Percentiles rank a stretch among this genome's conserved stretches.
phyloP scores from a whole-genome alignment of 2,797 vertebrate genomes.

The Chromobotia macracanthus region DNA sequence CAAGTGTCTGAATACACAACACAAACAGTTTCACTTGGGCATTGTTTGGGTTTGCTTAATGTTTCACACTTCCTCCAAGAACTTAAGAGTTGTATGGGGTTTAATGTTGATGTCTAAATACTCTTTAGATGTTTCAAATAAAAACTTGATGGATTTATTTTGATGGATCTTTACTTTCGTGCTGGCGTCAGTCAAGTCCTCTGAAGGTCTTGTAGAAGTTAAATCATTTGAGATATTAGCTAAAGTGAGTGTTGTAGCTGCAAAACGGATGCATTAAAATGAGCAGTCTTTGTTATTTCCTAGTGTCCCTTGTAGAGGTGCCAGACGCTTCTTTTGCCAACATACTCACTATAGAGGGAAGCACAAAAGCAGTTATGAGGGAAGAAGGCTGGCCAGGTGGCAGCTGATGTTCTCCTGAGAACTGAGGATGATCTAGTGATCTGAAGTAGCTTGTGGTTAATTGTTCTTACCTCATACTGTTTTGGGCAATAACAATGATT shows the following conservation, averaged over 20 bases:
- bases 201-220: constrained; percentile 20
- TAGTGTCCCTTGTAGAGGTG: constrained; percentile 31
- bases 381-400: constrained; percentile 39
- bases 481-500: background rate
- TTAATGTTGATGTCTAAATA: constrained; percentile 33
- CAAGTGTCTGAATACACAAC: constrained; percentile 50
- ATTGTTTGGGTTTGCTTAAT: constrained; percentile 38
- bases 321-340: constrained; percentile 38
- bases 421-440: constrained; percentile 5
- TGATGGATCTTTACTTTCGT: background rate
- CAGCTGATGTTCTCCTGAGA: constrained; percentile 32
- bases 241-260: constrained; percentile 27
- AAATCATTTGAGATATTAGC: constrained; percentile 28
- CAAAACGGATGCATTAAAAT: constrained; percentile 36
- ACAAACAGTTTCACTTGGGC: constrained; percentile 43
- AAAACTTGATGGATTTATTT: background rate
- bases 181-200: constrained; percentile 5
- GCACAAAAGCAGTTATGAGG: constrained; percentile 23
- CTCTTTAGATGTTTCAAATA: background rate
- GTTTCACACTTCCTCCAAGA: constrained; percentile 6
- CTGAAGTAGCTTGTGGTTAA: background rate
- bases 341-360: constrained; percentile 18
- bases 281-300: constrained; percentile 32
- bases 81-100: background rate
- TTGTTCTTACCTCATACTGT: background rate